A percentile compares a stretch with the other conserved stretches of the same genome.
These are phyloP conservation scores for Dendroctonus ponderosae DNA, from an alignment of 1,140 invertebrate species.

Conservation along the genomic window DNA sequence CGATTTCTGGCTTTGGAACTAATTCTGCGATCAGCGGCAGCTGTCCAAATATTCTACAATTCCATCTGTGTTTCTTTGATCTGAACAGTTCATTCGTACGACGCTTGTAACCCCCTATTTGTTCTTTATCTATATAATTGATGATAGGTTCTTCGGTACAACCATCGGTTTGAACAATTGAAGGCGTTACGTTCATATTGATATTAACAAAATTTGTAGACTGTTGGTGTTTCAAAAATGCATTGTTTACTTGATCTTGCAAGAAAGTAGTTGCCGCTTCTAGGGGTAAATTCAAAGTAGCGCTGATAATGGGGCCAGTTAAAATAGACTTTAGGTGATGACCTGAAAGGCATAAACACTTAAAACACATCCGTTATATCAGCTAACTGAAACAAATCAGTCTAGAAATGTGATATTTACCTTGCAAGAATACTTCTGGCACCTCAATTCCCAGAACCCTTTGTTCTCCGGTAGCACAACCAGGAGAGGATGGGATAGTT, in stretches of 20 bases:
- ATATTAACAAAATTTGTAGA: constrained; percentile 22
- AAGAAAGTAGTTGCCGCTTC: constrained; percentile 73
- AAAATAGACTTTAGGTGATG: constrained; percentile 65
- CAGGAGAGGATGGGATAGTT: constrained; percentile 49
- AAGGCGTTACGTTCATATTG: constrained; percentile 20
- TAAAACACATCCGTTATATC: no score
- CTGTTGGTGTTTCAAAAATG: constrained; percentile 45
- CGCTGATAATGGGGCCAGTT: constrained; percentile 78
- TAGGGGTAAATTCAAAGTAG: constrained; percentile 76
- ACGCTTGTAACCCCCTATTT: no score
- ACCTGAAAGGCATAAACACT: not conserved
- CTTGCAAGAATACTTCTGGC: constrained; percentile 72
- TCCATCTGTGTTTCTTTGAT: no score
- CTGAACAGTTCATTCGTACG: no score
- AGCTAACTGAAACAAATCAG: no score
- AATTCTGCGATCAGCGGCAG: no score
- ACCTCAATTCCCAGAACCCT: constrained; percentile 67
- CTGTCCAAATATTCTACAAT: no score
- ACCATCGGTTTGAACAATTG: constrained; percentile 24
- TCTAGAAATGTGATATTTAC: constrained; percentile 18
- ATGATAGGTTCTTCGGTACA: not conserved
- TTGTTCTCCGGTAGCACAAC: constrained; percentile 53
- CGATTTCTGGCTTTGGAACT: no score
- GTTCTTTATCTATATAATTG: no score
- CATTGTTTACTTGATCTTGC: constrained; percentile 81